Evolutionary conservation across 2,113 vertebrate species (phyloP).

Genomic region (Orthonyx spaldingii): DNA sequence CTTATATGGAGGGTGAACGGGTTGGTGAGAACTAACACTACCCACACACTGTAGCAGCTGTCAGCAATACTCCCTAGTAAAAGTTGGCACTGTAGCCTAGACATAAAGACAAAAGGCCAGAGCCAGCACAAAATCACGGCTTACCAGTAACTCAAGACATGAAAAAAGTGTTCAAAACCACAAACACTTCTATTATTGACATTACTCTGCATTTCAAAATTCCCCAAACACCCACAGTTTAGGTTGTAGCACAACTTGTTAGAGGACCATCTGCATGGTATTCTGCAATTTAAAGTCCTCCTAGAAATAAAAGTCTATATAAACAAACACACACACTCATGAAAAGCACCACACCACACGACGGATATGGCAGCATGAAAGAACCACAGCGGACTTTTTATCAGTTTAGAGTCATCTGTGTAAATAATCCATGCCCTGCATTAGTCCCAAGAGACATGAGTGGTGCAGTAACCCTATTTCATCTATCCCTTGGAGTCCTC

Average conservation of each 20-base stretch:
- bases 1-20: neutral
- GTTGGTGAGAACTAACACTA: conserved; percentile 8
- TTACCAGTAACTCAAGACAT: neutral
- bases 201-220: neutral
- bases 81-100: neutral
- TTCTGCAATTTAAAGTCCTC: neutral
- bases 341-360: neutral
- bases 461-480: neutral
- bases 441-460: neutral
- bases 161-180: neutral
- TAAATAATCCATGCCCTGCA: neutral
- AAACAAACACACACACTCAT: neutral
- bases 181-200: neutral
- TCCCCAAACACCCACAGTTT: neutral
- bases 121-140: neutral
- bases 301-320: neutral
- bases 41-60: neutral
- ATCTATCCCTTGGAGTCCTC: neutral
- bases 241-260: neutral
- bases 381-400: neutral
- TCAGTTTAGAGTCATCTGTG: neutral
- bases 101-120: neutral
- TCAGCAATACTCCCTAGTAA: neutral
- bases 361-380: neutral
- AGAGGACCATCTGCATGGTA: neutral